These are phyloP conservation scores for Bufotes viridis DNA, from an alignment of 2,797 vertebrate species.

Conservation along the genomic window DNA sequence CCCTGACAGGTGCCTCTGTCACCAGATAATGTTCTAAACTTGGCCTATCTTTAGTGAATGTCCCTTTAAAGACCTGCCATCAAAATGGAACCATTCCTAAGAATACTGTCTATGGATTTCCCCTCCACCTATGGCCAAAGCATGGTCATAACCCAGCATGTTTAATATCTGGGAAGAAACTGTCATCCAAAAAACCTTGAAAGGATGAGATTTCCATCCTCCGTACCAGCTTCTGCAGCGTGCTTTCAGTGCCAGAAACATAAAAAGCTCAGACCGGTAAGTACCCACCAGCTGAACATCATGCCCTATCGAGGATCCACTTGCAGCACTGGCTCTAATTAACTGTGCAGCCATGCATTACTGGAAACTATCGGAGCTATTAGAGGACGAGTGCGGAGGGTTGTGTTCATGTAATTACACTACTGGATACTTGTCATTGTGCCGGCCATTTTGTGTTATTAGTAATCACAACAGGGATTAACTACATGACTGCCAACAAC, in stretches of 20 bases:
- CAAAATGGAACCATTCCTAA: background rate
- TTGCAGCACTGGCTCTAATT: background rate
- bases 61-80: background rate
- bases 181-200: background rate
- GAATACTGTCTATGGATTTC: background rate
- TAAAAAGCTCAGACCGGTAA: background rate
- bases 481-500: background rate
- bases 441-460: background rate
- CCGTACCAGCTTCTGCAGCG: background rate
- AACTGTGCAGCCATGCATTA: conserved; percentile 17
- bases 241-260: background rate
- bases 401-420: conserved; percentile 17
- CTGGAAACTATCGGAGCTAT: conserved; percentile 26
- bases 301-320: background rate
- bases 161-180: background rate
- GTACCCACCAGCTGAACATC: conserved; percentile 8
- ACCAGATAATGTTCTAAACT: too few relatives aligned
- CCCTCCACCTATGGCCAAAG: too few relatives aligned
- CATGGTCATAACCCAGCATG: background rate
- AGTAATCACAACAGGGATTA: background rate
- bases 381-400: background rate
- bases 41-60: too few relatives aligned
- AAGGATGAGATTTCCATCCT: background rate
- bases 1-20: too few relatives aligned
- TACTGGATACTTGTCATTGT: conserved; percentile 12